Conservation (phyloP, 2,113 vertebrate genomes). For the Chaetodon auriga region DNA sequence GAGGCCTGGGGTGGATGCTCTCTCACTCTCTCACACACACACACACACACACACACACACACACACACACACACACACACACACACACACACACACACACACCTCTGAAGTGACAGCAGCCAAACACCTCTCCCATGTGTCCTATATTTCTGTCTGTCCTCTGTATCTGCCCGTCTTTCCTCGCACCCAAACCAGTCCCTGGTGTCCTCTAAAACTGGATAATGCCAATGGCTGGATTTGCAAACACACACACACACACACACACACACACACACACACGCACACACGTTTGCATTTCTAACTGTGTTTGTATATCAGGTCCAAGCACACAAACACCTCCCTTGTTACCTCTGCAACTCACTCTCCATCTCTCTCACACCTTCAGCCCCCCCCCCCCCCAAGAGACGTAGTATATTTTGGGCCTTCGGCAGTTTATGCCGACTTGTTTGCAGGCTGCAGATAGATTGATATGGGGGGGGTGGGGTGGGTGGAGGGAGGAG, state of each 20-base stretch:
- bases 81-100: constrained; percentile 19
- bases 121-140: constrained; percentile 47
- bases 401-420: constrained; percentile 67
- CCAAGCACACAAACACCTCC: constrained; percentile 41
- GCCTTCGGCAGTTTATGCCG: constrained; percentile 56
- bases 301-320: constrained; percentile 18
- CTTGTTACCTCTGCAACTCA: constrained; percentile 38
- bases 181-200: constrained; percentile 43
- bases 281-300: neutral
- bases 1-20: neutral
- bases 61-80: neutral
- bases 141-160: constrained; percentile 54
- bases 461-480: constrained; percentile 77
- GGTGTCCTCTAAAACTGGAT: constrained; percentile 60
- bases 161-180: constrained; percentile 29
- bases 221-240: constrained; percentile 43
- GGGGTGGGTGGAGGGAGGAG: constrained; percentile 35
- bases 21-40: neutral
- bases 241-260: constrained; percentile 26
- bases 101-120: constrained; percentile 38
- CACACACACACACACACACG: constrained; percentile 32
- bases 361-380: constrained; percentile 10
- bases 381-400: constrained; percentile 6
- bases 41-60: constrained; percentile 18
- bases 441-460: constrained; percentile 78